Percentiles rank a stretch among this genome's conserved stretches.
These are phyloP conservation scores for Saguinus midas DNA, from an alignment of 2,113 vertebrate genomes.

Conservation along the genomic window DNA sequence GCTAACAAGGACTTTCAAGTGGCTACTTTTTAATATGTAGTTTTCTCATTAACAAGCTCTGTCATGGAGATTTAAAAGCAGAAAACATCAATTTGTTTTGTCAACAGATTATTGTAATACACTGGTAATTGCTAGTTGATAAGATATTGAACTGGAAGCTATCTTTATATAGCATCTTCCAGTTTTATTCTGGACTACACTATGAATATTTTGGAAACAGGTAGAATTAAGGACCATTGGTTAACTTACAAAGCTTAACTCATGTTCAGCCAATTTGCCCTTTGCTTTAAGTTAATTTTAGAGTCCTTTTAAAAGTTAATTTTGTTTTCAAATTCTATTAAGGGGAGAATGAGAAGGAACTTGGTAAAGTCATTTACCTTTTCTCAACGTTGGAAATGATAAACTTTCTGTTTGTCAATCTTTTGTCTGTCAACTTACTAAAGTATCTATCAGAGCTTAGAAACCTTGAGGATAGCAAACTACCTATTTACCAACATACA, in stretches of 20 bases:
- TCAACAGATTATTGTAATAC: background rate
- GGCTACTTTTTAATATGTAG: background rate
- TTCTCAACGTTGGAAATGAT: background rate
- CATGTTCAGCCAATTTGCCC: background rate
- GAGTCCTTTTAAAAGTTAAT: background rate
- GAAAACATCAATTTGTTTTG: background rate
- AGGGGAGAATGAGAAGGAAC: background rate
- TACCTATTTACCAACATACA: background rate
- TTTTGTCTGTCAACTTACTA: background rate
- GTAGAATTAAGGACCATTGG: background rate
- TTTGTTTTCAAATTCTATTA: background rate
- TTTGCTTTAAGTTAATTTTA: slow-evolving; percentile 30
- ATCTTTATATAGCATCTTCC: background rate
- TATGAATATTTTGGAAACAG: background rate
- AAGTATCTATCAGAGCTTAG: background rate
- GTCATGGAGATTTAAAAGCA: background rate
- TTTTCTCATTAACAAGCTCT: background rate
- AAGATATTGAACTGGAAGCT: background rate
- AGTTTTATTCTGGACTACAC: background rate
- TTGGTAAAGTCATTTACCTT: background rate
- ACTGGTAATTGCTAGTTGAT: background rate
- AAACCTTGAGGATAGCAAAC: background rate
- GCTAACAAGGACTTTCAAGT: background rate
- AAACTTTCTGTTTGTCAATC: background rate
- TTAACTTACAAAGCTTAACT: background rate